Evolutionary conservation across 1,140 invertebrate genomes (phyloP).

Genomic region (Caenorhabditis tropicalis): DNA sequence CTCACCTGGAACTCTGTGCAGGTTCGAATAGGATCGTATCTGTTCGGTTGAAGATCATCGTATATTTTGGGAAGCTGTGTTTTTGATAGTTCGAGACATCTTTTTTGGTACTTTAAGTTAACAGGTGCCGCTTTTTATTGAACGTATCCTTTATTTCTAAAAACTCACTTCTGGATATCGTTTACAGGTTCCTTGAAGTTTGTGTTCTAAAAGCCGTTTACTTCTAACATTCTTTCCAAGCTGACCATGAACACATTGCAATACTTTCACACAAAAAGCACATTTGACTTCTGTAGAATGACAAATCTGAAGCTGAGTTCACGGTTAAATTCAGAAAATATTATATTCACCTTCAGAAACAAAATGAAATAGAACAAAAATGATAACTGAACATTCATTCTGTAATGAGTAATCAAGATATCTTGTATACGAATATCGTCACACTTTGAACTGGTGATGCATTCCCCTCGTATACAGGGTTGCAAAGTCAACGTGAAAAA

Average conservation of each 20-base stretch:
- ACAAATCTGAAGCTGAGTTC: background rate
- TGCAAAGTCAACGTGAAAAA: too few species aligned
- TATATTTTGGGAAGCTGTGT: background rate
- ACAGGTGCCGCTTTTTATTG: too few species aligned
- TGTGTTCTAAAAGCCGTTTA: background rate
- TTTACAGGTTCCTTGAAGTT: background rate
- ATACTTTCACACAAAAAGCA: background rate
- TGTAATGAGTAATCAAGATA: too few species aligned
- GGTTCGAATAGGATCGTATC: background rate
- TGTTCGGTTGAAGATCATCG: background rate
- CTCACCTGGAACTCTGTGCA: slow-evolving; percentile 8
- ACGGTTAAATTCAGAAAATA: too few species aligned
- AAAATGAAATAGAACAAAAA: too few species aligned
- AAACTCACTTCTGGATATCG: background rate
- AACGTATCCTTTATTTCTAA: background rate
- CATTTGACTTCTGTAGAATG: background rate
- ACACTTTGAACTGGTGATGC: too few species aligned
- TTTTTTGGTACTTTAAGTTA: background rate
- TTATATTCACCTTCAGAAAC: too few species aligned
- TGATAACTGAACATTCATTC: too few species aligned
- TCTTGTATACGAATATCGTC: too few species aligned
- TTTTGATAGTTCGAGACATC: background rate
- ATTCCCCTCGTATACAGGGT: too few species aligned
- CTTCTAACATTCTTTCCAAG: background rate
- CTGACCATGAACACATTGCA: background rate